Evolutionary conservation across 1,140 invertebrate genomes (phyloP).

Genomic region (Chionoecetes opilio): DNA sequence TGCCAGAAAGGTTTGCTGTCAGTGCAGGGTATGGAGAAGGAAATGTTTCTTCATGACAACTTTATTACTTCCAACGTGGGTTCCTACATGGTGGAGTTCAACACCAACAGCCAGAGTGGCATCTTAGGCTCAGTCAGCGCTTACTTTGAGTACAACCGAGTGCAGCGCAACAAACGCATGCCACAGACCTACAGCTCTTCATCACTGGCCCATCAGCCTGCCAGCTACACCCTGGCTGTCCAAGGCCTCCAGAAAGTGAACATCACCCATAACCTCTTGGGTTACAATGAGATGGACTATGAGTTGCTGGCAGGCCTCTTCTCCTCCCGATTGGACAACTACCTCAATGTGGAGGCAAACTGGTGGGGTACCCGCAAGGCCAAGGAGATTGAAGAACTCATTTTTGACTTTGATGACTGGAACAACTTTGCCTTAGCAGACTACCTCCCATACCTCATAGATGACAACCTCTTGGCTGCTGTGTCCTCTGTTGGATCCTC

Average conservation of each 20-base stretch:
- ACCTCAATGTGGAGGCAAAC: slow-evolving; percentile 95
- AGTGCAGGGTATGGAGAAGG: slow-evolving; percentile 98
- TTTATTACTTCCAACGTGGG: slow-evolving; percentile 92
- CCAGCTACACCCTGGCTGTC: slow-evolving; percentile 94
- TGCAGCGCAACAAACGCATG: slow-evolving; percentile 89
- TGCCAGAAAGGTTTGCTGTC: slow-evolving; percentile 93
- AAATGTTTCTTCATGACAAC: slow-evolving; percentile 90
- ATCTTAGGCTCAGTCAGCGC: slow-evolving; percentile 93
- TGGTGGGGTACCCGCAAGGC: slow-evolving; percentile 96
- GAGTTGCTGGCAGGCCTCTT: slow-evolving; percentile 96
- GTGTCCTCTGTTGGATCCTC: slow-evolving; percentile 68
- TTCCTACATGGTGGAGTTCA: slow-evolving; percentile 94
- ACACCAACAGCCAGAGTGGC: slow-evolving; percentile 96
- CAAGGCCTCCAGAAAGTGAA: slow-evolving; percentile 97
- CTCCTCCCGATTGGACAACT: slow-evolving; percentile 94
- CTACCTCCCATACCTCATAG: slow-evolving; percentile 93
- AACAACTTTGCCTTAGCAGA: slow-evolving; percentile 97
- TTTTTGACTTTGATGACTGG: slow-evolving; percentile 99
- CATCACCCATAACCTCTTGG: slow-evolving; percentile 95
- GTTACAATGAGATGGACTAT: slow-evolving; percentile 93
- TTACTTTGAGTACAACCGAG: slow-evolving; percentile 90
- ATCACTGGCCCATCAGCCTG: slow-evolving; percentile 85
- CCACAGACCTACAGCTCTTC: slow-evolving; percentile 79
- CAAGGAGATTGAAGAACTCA: slow-evolving; percentile 90
- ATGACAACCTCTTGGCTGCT: slow-evolving; percentile 90